Base-by-base conservation (phyloP, 2,888 invertebrate genomes). In the Sabellastarte sp. region DNA sequence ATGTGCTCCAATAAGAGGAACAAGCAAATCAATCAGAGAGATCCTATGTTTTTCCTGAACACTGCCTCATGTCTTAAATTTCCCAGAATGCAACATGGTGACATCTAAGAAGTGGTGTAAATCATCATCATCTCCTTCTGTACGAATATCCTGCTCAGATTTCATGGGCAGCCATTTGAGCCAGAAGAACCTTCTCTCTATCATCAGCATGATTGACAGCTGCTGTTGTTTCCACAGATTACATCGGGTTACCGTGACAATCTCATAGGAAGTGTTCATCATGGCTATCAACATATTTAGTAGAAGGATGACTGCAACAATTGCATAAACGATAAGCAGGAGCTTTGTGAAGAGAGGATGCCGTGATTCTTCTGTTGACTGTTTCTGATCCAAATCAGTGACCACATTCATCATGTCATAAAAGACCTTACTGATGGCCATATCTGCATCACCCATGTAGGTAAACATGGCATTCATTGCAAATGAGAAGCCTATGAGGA, bases 221-320 rank as follows among this genome's bases (percentile, higher is more conserved):
- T 70, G 70, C 55, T 72, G 71, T 64, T 72, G 68, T 24, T 60
- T 62, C 70, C 68, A 70, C 15, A 72, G 60, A 53, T 72, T 72
- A 57, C 65, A 68, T 20, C 67, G 32, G 24, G 53, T 53, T 53
- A 20, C 4, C 20, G 26, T 53, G 53, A 41, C 41, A 41, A 41
- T 41, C 41, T 41, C 41, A 20, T 41, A 41, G 10, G 41, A 41
- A 10, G 41, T 41, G 10, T 10, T 72, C 60, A 70, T 72, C 71
- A 72, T 72, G n/a, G 71, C 71, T 32, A 72, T 72, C 32, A 72
- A 60, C 71, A 72, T 72, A 52, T 72, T 72, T 66, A 72, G 65
- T 20, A 72, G 60, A 24, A 72, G 63, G 41, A 72, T 70, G 50
- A 70, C 71, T 24, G 71, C 68, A n/a, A 72, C 61, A 50, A 72